These are phyloP conservation scores for Bettongia penicillata DNA, from an alignment of 2,113 vertebrate genomes.

Conservation along the genomic window DNA sequence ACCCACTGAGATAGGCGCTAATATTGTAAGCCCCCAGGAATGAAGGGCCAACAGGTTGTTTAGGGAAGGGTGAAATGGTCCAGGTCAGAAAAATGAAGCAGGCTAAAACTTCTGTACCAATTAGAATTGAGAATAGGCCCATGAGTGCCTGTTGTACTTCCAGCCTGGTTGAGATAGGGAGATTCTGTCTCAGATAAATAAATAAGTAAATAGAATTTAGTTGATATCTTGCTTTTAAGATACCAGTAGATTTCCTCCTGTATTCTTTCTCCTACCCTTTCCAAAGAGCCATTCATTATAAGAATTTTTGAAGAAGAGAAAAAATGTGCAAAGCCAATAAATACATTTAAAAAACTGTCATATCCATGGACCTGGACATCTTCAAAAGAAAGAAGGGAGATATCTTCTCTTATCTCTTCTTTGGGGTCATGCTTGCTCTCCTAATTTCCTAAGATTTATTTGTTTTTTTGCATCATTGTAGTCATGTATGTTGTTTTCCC, in stretches of 20 bases:
- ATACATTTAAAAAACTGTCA: not conserved
- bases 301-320: not conserved
- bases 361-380: too few species aligned
- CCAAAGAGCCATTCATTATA: not conserved
- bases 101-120: not conserved
- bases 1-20: not conserved
- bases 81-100: not conserved
- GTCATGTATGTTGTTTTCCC: too few species aligned
- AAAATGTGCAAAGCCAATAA: not conserved
- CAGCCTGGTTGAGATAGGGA: not conserved
- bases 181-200: not conserved
- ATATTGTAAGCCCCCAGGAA: not conserved
- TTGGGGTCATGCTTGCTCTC: too few species aligned
- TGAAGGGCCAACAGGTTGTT: not conserved
- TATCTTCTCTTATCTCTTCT: too few species aligned
- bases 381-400: too few species aligned
- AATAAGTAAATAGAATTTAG: not conserved
- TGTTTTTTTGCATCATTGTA: too few species aligned
- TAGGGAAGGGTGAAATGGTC: not conserved
- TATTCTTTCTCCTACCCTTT: not conserved
- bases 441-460: too few species aligned
- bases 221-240: not conserved
- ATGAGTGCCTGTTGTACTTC: not conserved
- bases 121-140: not conserved
- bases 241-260: not conserved